Evolutionary conservation across 2,797 vertebrate genomes (phyloP), one percentile per base, ranked within the genome.

Genomic region (Pangasius krempfi): DNA sequence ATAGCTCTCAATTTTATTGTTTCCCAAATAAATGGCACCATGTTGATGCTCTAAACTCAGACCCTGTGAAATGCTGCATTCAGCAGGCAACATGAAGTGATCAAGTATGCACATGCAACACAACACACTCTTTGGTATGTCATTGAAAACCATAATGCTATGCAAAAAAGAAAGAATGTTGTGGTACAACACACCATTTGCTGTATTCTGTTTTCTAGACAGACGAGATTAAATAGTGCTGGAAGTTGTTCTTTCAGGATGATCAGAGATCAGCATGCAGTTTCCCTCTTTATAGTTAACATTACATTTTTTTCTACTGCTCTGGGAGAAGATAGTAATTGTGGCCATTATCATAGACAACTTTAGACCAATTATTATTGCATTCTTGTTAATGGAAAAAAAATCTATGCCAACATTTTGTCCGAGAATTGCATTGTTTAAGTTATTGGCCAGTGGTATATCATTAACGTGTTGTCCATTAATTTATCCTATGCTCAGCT

Each of bases 1-100:
- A 92, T 89, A 89, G 82, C 64, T 81, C 72, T 68, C 88, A 84
- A 66, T 85, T 90, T 90, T 89, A 91, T 86, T 58, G 78, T 66
- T 88, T 66, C 89, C 52, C 50, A 82, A 76, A 54, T 64, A 25
- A 47, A 70, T 62, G 18, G 78, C 47, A 33, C 64, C 22, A 68
- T 70, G 62, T 78, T 47, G 37, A 84, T 52, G 50, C 58, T 70
- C 18, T 79, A 89, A 88, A 86, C 78, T 58, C 58, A 85, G 86
- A 30, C 40, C 47, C 56, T 70, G 68, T 88, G 54, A 87, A 78
- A 91, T 78, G 40, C 18, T 66, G 75, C 79, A 33, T 86, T 88
- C 52, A 88, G 78, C 25, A 78, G 78, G 54, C 58, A 44, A 54
- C 66, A 81, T 66, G 75, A 40, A 84, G 33, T 47, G 72, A 86